Evolutionary conservation across 2,113 vertebrate species (phyloP).

Genomic region (Trichechus manatus): DNA sequence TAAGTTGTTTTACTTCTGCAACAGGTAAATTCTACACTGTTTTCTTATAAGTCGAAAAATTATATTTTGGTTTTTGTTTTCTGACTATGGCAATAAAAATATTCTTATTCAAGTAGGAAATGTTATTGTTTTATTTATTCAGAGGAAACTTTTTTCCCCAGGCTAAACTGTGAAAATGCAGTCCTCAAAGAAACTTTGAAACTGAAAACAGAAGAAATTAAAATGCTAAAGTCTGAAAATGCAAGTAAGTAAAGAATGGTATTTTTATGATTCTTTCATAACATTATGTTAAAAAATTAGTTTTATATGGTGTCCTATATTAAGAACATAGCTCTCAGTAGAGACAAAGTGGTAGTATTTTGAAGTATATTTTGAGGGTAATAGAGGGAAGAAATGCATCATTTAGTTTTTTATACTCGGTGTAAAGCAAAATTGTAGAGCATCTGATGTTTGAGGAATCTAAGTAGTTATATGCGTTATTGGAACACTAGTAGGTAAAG

Average conservation of each 20-base stretch:
- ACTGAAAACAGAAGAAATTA: slow-evolving; percentile 89
- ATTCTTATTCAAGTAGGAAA: background rate
- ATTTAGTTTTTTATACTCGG: background rate
- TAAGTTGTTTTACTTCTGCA: slow-evolving; percentile 19
- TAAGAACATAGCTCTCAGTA: background rate
- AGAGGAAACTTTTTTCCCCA: slow-evolving; percentile 78
- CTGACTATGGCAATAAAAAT: slow-evolving; percentile 29
- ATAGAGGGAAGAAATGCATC: slow-evolving; percentile 9
- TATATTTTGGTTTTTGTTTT: slow-evolving; percentile 32
- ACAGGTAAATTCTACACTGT: background rate
- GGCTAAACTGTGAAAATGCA: slow-evolving; percentile 92
- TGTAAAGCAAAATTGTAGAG: background rate
- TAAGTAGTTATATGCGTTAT: background rate
- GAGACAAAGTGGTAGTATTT: background rate
- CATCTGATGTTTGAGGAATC: background rate
- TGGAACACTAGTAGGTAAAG: background rate
- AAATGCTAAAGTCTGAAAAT: slow-evolving; percentile 91
- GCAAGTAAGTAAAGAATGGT: slow-evolving; percentile 87
- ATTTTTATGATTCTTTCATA: slow-evolving; percentile 39
- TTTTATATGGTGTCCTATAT: background rate
- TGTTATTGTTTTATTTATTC: slow-evolving; percentile 57
- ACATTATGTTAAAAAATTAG: background rate
- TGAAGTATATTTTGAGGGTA: slow-evolving; percentile 18
- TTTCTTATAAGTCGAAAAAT: slow-evolving; percentile 47
- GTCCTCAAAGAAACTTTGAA: slow-evolving; percentile 90